Conservation (phyloP, 2,113 vertebrate species). For the Hypocryptadius cinnamomeus region DNA sequence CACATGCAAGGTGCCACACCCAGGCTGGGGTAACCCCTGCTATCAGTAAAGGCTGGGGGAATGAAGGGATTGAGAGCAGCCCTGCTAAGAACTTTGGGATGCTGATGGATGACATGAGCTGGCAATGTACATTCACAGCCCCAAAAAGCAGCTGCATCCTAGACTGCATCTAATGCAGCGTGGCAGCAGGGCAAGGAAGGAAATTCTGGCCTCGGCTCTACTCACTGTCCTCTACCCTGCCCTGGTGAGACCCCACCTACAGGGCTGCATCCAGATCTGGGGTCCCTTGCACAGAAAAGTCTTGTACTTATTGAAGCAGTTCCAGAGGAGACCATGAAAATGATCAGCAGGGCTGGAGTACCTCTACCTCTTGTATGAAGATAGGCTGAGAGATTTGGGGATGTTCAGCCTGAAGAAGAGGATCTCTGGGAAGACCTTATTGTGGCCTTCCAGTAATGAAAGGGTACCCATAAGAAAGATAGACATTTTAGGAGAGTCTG, state of each 20-base stretch:
- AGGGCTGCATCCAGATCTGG: background rate
- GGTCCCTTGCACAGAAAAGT: background rate
- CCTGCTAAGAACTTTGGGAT: background rate
- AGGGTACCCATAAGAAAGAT: background rate
- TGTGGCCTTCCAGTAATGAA: background rate
- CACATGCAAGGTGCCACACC: background rate
- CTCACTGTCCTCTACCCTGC: background rate
- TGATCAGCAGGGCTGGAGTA: background rate
- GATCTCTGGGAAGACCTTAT: background rate
- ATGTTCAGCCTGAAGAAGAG: background rate
- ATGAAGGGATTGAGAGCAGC: background rate
- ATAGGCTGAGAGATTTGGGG: background rate
- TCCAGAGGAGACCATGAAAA: background rate
- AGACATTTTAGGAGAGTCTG: background rate
- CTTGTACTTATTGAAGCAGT: background rate
- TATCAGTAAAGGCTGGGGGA: too few relatives aligned
- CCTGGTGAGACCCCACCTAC: background rate
- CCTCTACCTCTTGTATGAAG: background rate
- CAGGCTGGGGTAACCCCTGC: fast-evolving
- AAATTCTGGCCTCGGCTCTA: background rate
- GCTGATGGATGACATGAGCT: background rate
- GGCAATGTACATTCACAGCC: background rate
- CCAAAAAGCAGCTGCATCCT: background rate
- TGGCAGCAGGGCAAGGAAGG: background rate
- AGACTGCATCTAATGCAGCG: background rate